A percentile compares a stretch with the other conserved stretches of the same genome.
Conservation (phyloP, 2,797 vertebrate species). For the Tapirus indicus region DNA sequence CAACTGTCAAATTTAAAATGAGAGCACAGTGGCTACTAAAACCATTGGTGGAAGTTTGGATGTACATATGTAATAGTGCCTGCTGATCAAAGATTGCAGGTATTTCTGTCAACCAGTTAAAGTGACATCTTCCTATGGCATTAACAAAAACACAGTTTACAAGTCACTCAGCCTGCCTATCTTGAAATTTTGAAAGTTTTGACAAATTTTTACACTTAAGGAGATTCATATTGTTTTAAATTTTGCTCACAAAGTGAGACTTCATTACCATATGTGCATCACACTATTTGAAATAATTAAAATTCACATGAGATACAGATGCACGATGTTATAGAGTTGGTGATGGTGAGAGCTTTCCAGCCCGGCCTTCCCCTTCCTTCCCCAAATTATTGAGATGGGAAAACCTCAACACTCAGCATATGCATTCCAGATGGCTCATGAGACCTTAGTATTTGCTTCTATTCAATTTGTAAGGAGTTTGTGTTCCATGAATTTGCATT, state of each 20-base stretch:
- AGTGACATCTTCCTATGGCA: neutral
- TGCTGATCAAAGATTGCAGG: neutral
- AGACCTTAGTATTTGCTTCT: slow-evolving; percentile 60
- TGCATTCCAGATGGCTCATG: slow-evolving; percentile 59
- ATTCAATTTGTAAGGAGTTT: slow-evolving; percentile 73
- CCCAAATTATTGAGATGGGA: neutral
- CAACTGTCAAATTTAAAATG: slow-evolving; percentile 35
- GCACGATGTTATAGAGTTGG: neutral
- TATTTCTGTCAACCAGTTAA: neutral
- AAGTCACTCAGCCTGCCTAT: neutral
- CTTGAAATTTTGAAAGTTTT: slow-evolving; percentile 55
- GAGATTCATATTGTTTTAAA: slow-evolving; percentile 47
- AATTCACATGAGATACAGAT: neutral
- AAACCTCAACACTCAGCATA: neutral
- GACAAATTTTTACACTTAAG: slow-evolving; percentile 47
- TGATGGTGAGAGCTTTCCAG: neutral
- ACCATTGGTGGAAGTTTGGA: neutral
- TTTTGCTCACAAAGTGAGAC: slow-evolving; percentile 10
- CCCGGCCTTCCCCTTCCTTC: neutral
- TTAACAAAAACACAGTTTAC: slow-evolving; percentile 23
- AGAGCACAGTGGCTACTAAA: neutral
- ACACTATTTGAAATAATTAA: slow-evolving; percentile 43
- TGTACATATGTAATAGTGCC: no score
- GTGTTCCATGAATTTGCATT: slow-evolving; percentile 67
- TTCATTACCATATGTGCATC: neutral